phyloP scores from a whole-genome alignment of 2,888 invertebrate genomes.

The Oeneis ivallda region DNA sequence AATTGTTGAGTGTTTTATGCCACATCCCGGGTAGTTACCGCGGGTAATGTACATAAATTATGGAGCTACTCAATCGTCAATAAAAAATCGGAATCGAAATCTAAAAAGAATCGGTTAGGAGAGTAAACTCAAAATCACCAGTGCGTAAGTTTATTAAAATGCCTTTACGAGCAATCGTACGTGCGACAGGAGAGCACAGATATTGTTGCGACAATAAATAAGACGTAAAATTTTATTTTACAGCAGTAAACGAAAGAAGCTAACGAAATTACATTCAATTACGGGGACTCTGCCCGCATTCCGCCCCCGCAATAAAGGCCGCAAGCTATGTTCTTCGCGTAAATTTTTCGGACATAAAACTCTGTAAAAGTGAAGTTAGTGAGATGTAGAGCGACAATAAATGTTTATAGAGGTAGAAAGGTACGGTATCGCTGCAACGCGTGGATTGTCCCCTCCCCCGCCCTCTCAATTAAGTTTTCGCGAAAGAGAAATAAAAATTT shows the following conservation, averaged over 20 bases:
- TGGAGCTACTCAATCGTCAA: neutral
- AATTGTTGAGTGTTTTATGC: too few relatives aligned
- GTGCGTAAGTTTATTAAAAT: conserved; percentile 53
- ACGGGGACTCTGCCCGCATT: conserved; percentile 68
- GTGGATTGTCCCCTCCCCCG: conserved; percentile 44
- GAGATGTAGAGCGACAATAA: conserved; percentile 78
- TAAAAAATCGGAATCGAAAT: too few relatives aligned
- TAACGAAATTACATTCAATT: conserved; percentile 81
- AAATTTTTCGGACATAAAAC: conserved; percentile 81
- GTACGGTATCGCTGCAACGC: conserved; percentile 41
- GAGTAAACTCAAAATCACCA: conserved; percentile 24
- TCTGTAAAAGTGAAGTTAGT: conserved; percentile 79
- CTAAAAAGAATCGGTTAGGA: neutral
- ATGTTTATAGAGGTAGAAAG: conserved; percentile 70
- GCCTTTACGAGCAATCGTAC: conserved; percentile 51
- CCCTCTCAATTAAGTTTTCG: conserved; percentile 70
- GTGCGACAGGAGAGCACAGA: conserved; percentile 52
- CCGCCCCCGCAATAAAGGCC: conserved; percentile 72
- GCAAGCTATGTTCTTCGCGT: conserved; percentile 69
- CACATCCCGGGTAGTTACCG: too few relatives aligned
- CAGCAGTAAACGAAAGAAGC: conserved; percentile 77
- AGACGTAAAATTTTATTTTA: conserved; percentile 80
- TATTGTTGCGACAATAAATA: conserved; percentile 78
- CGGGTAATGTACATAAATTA: too few relatives aligned
- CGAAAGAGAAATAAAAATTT: conserved; percentile 68